Percentiles rank a stretch among this genome's conserved stretches.
These are phyloP conservation scores for Phocoena phocoena DNA, from an alignment of 2,113 vertebrate genomes.

Conservation along the genomic window DNA sequence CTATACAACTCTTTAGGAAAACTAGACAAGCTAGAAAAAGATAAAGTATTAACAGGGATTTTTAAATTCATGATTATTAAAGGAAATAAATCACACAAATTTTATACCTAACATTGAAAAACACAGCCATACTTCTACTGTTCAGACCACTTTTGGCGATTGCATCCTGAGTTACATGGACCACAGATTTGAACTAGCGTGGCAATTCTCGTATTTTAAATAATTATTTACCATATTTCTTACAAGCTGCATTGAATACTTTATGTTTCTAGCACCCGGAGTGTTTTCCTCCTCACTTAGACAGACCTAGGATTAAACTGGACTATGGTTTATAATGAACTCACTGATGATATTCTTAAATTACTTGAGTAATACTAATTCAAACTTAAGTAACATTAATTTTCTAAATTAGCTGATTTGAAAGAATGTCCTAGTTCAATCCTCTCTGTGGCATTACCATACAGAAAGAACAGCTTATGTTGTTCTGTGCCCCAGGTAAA, in stretches of 20 bases:
- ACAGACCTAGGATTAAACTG: background rate
- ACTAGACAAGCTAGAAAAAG: background rate
- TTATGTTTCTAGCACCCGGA: background rate
- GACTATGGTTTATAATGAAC: background rate
- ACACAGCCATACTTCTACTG: background rate
- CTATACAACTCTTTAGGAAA: background rate
- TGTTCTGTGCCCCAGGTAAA: conserved; percentile 18
- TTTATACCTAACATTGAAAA: background rate
- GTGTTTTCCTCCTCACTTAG: background rate
- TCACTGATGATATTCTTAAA: background rate
- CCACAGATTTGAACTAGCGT: background rate
- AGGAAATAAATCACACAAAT: background rate
- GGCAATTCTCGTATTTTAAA: background rate
- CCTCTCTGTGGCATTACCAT: background rate
- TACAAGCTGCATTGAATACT: background rate
- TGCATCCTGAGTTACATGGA: background rate
- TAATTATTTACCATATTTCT: background rate
- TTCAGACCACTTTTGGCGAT: background rate
- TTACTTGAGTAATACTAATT: conserved; percentile 11
- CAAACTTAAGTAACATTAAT: background rate
- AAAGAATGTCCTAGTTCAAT: background rate
- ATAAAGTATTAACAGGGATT: background rate
- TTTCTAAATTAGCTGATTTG: conserved; percentile 24
- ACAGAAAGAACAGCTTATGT: background rate
- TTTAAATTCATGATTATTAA: background rate